These are phyloP conservation scores for Neoseiulus cucumeris DNA, from an alignment of 1,140 invertebrate genomes.

Conservation along the genomic window DNA sequence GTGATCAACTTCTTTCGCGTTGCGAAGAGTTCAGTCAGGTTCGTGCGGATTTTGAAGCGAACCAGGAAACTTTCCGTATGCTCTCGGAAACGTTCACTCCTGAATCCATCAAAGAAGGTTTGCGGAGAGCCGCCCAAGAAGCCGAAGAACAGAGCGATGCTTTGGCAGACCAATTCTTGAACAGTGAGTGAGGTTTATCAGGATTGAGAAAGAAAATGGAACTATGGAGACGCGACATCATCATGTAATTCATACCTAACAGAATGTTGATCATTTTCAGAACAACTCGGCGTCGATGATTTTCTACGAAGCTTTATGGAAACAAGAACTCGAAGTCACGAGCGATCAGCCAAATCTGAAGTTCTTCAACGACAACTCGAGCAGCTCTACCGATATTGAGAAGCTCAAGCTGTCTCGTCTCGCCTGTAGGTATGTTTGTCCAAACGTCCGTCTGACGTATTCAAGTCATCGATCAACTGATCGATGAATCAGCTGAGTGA, in stretches of 20 bases:
- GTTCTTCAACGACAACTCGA: neutral
- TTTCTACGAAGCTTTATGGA: neutral
- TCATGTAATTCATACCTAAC: neutral
- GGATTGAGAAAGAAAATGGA: neutral
- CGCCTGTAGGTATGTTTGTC: too few relatives aligned
- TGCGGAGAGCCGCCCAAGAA: neutral
- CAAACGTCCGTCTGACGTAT: too few relatives aligned
- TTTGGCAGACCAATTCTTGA: neutral
- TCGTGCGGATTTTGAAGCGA: neutral
- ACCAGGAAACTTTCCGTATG: neutral
- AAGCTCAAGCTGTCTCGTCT: too few relatives aligned
- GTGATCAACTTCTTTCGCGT: neutral
- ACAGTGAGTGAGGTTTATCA: neutral
- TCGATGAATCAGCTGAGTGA: too few relatives aligned
- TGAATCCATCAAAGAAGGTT: neutral
- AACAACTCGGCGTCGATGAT: neutral
- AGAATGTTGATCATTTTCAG: neutral
- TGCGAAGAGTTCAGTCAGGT: neutral
- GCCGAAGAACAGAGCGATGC: neutral
- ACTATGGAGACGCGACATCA: neutral
- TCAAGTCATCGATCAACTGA: too few relatives aligned
- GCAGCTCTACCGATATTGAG: neutral
- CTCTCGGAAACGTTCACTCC: neutral
- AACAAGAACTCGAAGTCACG: neutral
- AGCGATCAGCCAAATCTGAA: neutral